Evolutionary conservation across 2,113 vertebrate species (phyloP).

Genomic region (Pogonocichla stellata): DNA sequence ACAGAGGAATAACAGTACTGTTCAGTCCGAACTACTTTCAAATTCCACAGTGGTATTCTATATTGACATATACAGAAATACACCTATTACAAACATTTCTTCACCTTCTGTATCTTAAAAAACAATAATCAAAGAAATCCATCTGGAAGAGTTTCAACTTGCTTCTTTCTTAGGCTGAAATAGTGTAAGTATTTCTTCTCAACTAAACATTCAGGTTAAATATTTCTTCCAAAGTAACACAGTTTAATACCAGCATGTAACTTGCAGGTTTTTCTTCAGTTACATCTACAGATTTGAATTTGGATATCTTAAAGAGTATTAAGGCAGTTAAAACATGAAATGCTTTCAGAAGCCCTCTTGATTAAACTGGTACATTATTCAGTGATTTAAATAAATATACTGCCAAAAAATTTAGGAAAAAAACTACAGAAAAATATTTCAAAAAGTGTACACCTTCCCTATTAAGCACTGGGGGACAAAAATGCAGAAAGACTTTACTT

Average conservation of each 20-base stretch:
- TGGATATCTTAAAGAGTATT: neutral
- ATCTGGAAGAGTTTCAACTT: neutral
- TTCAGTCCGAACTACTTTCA: neutral
- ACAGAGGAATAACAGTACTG: neutral
- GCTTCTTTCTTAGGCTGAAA: neutral
- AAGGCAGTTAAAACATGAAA: neutral
- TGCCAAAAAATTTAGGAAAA: neutral
- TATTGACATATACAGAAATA: neutral
- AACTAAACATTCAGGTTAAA: neutral
- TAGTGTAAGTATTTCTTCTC: neutral
- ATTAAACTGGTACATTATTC: neutral
- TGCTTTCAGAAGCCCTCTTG: neutral
- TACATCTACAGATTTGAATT: neutral
- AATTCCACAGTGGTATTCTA: neutral
- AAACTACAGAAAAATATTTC: neutral
- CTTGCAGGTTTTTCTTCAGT: neutral
- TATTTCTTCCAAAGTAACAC: neutral
- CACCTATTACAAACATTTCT: neutral
- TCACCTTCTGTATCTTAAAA: neutral
- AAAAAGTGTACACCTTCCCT: neutral
- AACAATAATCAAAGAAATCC: neutral
- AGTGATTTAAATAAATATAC: neutral
- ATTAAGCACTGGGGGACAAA: neutral
- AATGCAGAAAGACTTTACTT: neutral
- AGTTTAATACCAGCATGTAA: neutral